Evolutionary conservation across 2,888 invertebrate species (phyloP).

Genomic region (Cerastoderma edule): DNA sequence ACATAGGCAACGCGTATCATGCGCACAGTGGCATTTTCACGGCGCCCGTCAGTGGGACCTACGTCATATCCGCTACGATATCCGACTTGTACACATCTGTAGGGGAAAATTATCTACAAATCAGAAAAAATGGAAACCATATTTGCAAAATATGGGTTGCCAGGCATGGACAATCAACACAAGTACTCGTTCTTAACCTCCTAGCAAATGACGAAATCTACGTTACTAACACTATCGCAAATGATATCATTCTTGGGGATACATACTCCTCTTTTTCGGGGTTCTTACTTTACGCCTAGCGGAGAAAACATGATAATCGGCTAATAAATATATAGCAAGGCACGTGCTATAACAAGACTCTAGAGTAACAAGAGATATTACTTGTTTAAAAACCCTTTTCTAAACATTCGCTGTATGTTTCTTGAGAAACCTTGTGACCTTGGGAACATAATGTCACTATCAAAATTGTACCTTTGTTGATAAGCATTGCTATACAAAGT

Average conservation of each 20-base stretch:
- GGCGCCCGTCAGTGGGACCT: constrained; percentile 6
- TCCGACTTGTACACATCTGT: no score
- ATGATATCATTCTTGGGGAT: neutral
- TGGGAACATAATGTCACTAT: no score
- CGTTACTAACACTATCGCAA: neutral
- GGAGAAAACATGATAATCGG: no score
- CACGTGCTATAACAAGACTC: no score
- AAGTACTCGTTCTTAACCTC: neutral
- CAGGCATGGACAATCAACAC: neutral
- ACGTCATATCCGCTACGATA: neutral
- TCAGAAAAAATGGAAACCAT: neutral
- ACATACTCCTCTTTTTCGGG: constrained; percentile 18
- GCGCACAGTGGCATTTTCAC: constrained; percentile 7
- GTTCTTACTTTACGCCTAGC: constrained; percentile 5
- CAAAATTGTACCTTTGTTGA: no score
- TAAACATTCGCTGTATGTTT: no score
- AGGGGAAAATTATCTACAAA: no score
- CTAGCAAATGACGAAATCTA: constrained; percentile 1
- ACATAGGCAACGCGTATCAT: constrained; percentile 8
- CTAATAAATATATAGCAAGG: no score
- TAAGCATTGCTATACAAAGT: no score
- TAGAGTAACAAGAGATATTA: no score
- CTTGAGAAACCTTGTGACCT: no score
- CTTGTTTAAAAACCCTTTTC: no score
- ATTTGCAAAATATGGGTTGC: neutral